A percentile compares a stretch with the other conserved stretches of the same genome.
phyloP scores from a whole-genome alignment of 30 jellyfish, hydroid and myxozoan species.

The Clytia hemisphaerica region DNA sequence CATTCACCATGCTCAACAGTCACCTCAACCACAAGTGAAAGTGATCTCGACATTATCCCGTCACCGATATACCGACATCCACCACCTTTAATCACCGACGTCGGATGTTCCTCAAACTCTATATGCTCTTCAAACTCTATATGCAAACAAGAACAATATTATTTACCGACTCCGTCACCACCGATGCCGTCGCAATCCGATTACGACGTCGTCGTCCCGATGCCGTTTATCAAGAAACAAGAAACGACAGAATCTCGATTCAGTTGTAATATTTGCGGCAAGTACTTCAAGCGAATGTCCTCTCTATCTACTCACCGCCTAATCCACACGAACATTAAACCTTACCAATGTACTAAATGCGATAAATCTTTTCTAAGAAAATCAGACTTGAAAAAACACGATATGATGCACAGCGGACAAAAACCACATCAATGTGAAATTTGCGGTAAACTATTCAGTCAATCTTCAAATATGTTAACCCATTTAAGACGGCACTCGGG shows the following conservation, averaged over 20 bases:
- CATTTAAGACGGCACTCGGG: slow-evolving; percentile 93
- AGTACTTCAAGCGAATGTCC: slow-evolving; percentile 74
- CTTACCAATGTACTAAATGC: slow-evolving; percentile 84
- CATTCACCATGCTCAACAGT: no score
- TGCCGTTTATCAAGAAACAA: slow-evolving; percentile 37
- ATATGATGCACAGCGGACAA: slow-evolving; percentile 90
- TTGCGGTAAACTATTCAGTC: slow-evolving; percentile 96
- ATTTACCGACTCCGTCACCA: slow-evolving; percentile 22
- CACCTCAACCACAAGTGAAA: no score
- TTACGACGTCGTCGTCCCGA: slow-evolving; percentile 41
- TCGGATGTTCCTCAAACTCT: no score
- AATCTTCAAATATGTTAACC: slow-evolving; percentile 84
- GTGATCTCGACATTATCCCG: no score
- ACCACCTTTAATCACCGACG: no score
- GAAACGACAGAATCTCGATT: slow-evolving; percentile 26
- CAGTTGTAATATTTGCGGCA: slow-evolving; percentile 80
- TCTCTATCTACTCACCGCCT: slow-evolving; percentile 86
- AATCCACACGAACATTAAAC: slow-evolving; percentile 82
- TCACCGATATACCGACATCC: no score
- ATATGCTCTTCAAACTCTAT: no score
- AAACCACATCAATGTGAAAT: slow-evolving; percentile 89
- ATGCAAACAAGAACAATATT: no score
- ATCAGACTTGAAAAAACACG: slow-evolving; percentile 92
- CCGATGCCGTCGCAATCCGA: slow-evolving; percentile 48
- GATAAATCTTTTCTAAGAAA: slow-evolving; percentile 75